Percentiles rank a stretch among this genome's conserved stretches.
phyloP scores from a whole-genome alignment of 2,888 invertebrate species.

The Eupithecia subfuscata region DNA sequence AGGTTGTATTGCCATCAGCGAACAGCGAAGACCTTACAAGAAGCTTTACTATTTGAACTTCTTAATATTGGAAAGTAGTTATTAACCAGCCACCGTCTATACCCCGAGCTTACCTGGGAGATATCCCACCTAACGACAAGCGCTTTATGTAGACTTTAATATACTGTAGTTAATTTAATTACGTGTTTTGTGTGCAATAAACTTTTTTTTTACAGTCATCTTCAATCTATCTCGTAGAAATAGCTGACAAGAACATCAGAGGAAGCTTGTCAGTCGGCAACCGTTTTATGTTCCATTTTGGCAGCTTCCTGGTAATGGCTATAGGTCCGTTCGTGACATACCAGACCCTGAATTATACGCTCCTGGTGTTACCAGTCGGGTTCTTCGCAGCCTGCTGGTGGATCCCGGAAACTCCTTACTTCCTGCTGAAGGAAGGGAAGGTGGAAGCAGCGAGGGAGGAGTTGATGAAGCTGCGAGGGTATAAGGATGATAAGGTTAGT shows the following conservation, averaged over 20 bases:
- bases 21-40: too few species aligned
- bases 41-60: too few species aligned
- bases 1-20: too few species aligned
- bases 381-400: constrained; percentile 78
- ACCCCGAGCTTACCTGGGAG: too few species aligned
- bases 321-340: constrained; percentile 71
- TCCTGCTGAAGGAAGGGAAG: constrained; percentile 79
- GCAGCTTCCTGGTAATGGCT: constrained; percentile 67
- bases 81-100: too few species aligned
- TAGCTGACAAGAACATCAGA: constrained; percentile 75
- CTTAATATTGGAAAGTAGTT: too few species aligned
- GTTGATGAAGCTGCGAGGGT: constrained; percentile 68
- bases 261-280: constrained; percentile 67
- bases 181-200: not conserved
- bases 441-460: constrained; percentile 70
- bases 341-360: constrained; percentile 66
- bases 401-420: constrained; percentile 86
- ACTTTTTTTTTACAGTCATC: constrained; percentile 65
- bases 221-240: constrained; percentile 76
- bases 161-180: not conserved
- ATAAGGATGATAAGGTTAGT: constrained; percentile 55
- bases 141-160: too few species aligned
- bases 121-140: too few species aligned
- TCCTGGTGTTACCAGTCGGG: constrained; percentile 70
- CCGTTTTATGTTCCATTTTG: constrained; percentile 67